Base-by-base conservation (phyloP, 2,888 invertebrate genomes). In the Caenorhabditis sp. region DNA sequence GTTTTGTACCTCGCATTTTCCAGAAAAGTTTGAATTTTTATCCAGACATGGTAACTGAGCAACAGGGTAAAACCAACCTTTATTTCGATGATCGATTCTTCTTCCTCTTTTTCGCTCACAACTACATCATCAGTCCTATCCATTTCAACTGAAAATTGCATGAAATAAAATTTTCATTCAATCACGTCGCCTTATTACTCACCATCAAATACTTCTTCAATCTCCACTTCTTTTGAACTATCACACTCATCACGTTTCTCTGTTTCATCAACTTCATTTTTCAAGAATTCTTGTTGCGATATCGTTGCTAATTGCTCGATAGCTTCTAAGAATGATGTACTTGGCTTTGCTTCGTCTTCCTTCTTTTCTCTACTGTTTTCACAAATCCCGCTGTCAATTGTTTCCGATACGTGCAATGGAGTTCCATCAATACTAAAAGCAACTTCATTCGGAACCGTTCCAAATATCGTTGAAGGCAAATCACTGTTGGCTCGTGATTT, bases 391-490 rank as follows among this genome's bases (percentile, higher is more conserved):
- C 72, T 73, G 25, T 73, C 72, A 7, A 68, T 65, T 0, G 72
- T 73, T 20, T 63, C 50, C 8, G 72, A 59, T 27, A 20, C 43
- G 10, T n/a, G 17, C 5, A 58, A 50, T 1, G 36, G n/a, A 12
- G 2, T 7, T 8, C 62, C 57, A 0, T 62, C 58, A n/a, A 61
- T 31, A 1, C 66, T 69, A 27, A 68, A 65, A 8, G 69, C 59
- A 10, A 66, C 62, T 10, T 73, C 73, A 26, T 68, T 66, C 10
- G 74, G 74, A 1, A 74, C 70, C 0, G 74, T 74, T 52, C 74
- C 74, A 54, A 67, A 67, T 8, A 74, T 74, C 17, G 74, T 74
- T n/a, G 74, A 70, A 1, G 74, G 74, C 74, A 74, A 25, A 57
- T 74, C 74, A 64, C 70, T 70, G 20, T 74, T 70, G 0, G 74